Evolutionary conservation across 2,888 invertebrate genomes (phyloP).

Genomic region (Lasioglossum oenotherae): DNA sequence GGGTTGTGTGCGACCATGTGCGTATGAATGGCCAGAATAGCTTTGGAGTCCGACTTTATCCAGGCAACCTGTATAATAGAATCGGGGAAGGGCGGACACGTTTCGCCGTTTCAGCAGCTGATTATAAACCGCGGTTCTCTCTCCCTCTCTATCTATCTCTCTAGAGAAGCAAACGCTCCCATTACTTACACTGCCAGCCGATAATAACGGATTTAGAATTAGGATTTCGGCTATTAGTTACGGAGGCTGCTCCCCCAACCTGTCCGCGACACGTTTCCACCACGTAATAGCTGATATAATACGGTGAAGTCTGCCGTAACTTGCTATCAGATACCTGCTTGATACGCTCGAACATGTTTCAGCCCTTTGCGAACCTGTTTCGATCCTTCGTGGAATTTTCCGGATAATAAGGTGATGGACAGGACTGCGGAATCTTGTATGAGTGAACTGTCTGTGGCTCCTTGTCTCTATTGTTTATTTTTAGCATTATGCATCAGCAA

Average conservation of each 20-base stretch:
- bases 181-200: conserved; percentile 33
- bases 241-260: conserved; percentile 14
- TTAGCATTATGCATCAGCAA: background rate
- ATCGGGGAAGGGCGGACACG: conserved; percentile 38
- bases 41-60: conserved; percentile 96
- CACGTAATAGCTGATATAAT: background rate
- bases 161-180: background rate
- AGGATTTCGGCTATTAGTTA: conserved; percentile 30
- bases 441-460: background rate
- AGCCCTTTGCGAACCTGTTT: background rate
- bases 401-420: background rate
- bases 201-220: conserved; percentile 44
- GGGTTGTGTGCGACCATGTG: conserved; percentile 96
- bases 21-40: conserved; percentile 94
- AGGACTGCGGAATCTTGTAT: background rate
- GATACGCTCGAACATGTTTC: background rate
- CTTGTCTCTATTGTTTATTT: background rate
- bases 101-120: conserved; percentile 56
- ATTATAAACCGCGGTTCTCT: conserved; percentile 43
- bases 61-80: conserved; percentile 90
- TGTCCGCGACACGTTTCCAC: background rate
- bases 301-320: conserved; percentile 10
- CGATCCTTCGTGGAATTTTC: background rate
- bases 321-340: background rate
- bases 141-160: background rate